Conservation (phyloP, 2,888 invertebrate genomes). For the Lepetodrilus schrolli region DNA sequence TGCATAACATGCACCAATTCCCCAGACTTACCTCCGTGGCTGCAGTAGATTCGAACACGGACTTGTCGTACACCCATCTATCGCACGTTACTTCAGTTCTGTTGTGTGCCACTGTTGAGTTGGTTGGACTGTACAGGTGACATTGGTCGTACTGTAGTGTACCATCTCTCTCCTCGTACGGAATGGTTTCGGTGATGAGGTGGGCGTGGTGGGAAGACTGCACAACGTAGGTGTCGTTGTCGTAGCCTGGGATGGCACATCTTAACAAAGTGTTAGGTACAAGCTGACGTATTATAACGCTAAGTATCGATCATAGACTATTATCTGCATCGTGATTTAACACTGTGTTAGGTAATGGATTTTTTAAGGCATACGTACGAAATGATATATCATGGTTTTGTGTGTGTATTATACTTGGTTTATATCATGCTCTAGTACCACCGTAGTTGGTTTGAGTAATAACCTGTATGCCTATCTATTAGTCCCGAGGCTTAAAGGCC, state of each 20-base stretch:
- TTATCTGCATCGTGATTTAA: too few species aligned
- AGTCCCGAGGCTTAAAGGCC: too few species aligned
- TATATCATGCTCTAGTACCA: too few species aligned
- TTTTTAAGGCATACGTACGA: too few species aligned
- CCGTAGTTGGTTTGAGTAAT: too few species aligned
- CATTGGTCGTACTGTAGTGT: background rate
- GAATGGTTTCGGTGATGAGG: constrained; percentile 40
- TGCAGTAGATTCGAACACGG: constrained; percentile 31
- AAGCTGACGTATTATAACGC: too few species aligned
- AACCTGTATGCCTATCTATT: too few species aligned
- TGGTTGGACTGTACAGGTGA: constrained; percentile 5
- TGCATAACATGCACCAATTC: too few species aligned
- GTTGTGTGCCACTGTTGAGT: background rate
- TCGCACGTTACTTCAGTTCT: constrained; percentile 21
- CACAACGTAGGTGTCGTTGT: constrained; percentile 46
- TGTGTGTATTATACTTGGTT: too few species aligned
- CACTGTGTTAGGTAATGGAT: too few species aligned
- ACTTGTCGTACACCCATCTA: constrained; percentile 39
- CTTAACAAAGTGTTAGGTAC: constrained; percentile 28
- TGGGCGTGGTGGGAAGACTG: constrained; percentile 38
- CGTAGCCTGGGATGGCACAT: constrained; percentile 45
- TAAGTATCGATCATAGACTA: too few species aligned
- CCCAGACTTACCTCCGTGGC: constrained; percentile 34
- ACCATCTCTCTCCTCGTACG: constrained; percentile 28
- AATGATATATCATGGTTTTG: too few species aligned